Conservation (phyloP, 1,140 invertebrate species). For the Trypoxylus dichotomus region DNA sequence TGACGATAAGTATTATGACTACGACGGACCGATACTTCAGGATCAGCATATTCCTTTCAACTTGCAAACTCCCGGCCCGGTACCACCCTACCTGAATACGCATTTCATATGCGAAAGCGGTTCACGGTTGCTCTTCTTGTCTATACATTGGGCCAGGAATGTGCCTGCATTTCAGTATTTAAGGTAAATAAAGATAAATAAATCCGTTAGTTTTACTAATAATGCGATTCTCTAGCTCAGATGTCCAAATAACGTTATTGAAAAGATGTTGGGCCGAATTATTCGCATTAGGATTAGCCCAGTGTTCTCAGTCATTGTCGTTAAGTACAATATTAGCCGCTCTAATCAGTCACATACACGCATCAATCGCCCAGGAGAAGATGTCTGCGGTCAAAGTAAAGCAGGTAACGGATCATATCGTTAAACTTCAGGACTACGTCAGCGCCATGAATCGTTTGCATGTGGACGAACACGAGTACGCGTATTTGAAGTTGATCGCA, state of each 20-base stretch:
- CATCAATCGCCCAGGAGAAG: conserved; percentile 71
- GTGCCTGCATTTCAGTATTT: conserved; percentile 81
- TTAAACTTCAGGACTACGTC: conserved; percentile 82
- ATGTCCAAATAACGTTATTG: conserved; percentile 81
- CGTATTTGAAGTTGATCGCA: conserved; percentile 85
- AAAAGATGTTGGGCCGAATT: conserved; percentile 91
- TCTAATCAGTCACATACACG: conserved; percentile 72
- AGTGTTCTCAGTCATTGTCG: conserved; percentile 81
- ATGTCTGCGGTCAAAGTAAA: conserved; percentile 73
- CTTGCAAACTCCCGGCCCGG: conserved; percentile 78
- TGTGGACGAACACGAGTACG: conserved; percentile 82
- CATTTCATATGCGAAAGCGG: conserved; percentile 93
- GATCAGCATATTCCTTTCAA: conserved; percentile 74
- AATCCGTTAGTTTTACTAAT: not conserved
- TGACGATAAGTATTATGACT: conserved; percentile 50
- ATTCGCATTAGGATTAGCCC: conserved; percentile 88
- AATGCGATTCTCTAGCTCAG: conserved; percentile 64
- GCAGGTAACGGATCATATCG: conserved; percentile 79
- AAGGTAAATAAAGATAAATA: too few relatives aligned
- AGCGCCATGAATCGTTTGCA: conserved; percentile 72
- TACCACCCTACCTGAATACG: conserved; percentile 80
- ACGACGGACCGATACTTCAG: conserved; percentile 66
- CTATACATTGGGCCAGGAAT: conserved; percentile 85
- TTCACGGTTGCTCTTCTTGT: conserved; percentile 83
- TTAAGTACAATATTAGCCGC: conserved; percentile 80